A percentile compares a stretch with the other conserved stretches of the same genome.
phyloP scores from a whole-genome alignment of 2,797 vertebrate species.

The Sus cebifrons region DNA sequence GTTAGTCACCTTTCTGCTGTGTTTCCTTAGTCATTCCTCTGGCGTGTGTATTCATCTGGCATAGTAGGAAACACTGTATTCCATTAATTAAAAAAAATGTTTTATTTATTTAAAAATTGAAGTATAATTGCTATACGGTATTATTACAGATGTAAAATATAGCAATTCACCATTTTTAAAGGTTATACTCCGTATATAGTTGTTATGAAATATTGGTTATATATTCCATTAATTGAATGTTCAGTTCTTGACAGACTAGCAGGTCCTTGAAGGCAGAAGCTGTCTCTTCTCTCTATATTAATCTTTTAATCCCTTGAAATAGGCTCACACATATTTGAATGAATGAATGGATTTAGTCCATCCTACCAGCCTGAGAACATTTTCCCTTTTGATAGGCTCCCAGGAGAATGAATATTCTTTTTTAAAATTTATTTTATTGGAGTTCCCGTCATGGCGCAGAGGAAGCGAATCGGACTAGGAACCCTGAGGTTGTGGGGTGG shows the following conservation, averaged over 20 bases:
- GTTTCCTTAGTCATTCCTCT: neutral
- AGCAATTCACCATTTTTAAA: neutral
- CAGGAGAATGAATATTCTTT: too few relatives aligned
- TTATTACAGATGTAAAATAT: neutral
- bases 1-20: neutral
- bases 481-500: too few relatives aligned
- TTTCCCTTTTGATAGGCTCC: too few relatives aligned
- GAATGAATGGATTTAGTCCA: neutral
- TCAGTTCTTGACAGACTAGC: neutral
- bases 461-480: too few relatives aligned
- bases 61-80: neutral
- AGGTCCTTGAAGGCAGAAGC: neutral
- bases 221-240: neutral
- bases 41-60: neutral
- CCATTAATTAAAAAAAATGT: neutral
- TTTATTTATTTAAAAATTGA: neutral
- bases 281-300: slow-evolving; percentile 19
- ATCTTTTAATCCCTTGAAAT: neutral
- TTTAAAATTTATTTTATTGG: too few relatives aligned
- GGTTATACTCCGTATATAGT: neutral
- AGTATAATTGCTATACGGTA: neutral
- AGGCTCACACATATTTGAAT: neutral
- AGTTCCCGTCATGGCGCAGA: too few relatives aligned
- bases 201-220: neutral
- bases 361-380: neutral